Evolutionary conservation across 2,888 invertebrate species (phyloP).

Genomic region (Apantesis nais): DNA sequence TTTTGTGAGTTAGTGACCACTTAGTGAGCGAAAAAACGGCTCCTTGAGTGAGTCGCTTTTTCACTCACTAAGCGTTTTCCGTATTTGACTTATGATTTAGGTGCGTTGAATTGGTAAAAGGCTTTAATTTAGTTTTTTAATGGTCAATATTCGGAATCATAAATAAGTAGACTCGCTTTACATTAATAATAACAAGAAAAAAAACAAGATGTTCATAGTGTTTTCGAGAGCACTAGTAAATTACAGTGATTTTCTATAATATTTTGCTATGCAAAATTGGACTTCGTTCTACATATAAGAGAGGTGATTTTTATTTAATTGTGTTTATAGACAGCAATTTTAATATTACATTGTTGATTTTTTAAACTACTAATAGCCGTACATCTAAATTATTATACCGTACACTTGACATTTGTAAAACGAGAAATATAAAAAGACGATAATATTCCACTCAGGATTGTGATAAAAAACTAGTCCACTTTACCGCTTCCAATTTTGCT

Average conservation of each 20-base stretch:
- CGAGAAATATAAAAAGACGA: slow-evolving; percentile 47
- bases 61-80: neutral
- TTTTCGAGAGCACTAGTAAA: neutral
- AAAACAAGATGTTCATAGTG: neutral
- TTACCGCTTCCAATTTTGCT: slow-evolving; percentile 47
- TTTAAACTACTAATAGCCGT: slow-evolving; percentile 5
- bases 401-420: slow-evolving; percentile 53
- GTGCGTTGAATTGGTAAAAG: neutral
- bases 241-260: neutral
- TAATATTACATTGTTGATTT: neutral
- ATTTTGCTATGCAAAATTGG: neutral
- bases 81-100: neutral
- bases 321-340: neutral
- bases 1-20: too few species aligned
- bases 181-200: neutral
- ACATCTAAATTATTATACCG: slow-evolving; percentile 28
- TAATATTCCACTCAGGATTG: slow-evolving; percentile 43
- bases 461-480: slow-evolving; percentile 59
- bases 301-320: neutral
- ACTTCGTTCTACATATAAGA: neutral
- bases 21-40: too few species aligned
- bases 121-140: slow-evolving; percentile 13
- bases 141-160: slow-evolving; percentile 13
- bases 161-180: neutral
- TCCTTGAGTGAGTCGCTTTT: neutral